phyloP scores from a whole-genome alignment of 2,888 invertebrate species.

The Latrodectus hesperus region DNA sequence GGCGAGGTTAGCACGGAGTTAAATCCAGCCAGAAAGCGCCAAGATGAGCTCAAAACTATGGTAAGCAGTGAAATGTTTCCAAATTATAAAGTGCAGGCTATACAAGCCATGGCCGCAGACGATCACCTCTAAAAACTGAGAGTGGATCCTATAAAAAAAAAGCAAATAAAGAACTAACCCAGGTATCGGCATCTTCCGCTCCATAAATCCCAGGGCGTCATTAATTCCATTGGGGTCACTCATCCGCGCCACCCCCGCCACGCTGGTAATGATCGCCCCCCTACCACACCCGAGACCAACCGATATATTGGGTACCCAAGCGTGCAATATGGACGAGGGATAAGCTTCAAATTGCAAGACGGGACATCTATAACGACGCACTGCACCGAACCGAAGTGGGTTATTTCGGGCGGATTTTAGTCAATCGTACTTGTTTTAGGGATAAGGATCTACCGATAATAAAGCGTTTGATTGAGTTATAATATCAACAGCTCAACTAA shows the following conservation, averaged over 20 bases:
- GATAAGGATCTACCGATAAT: too few relatives aligned
- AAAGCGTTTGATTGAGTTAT: too few relatives aligned
- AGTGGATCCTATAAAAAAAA: neutral
- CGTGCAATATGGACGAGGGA: conserved; percentile 52
- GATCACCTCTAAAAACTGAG: neutral
- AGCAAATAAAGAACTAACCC: conserved; percentile 18
- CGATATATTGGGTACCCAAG: conserved; percentile 37
- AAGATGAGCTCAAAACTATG: neutral
- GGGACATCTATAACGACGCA: neutral
- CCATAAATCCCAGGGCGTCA: conserved; percentile 64
- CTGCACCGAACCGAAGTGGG: neutral
- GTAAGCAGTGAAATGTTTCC: conserved; percentile 16
- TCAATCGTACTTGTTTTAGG: too few relatives aligned
- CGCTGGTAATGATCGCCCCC: conserved; percentile 30
- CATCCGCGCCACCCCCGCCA: conserved; percentile 43
- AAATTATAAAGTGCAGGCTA: conserved; percentile 35
- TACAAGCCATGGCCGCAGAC: conserved; percentile 42
- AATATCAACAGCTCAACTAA: too few relatives aligned
- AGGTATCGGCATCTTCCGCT: conserved; percentile 53
- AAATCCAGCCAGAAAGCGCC: too few relatives aligned
- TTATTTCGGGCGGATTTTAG: neutral
- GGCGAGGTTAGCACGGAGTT: too few relatives aligned
- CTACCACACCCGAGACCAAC: neutral
- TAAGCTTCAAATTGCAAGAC: conserved; percentile 21
- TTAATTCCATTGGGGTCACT: conserved; percentile 54